Evolutionary conservation across 2,113 vertebrate species (phyloP).

Genomic region (Sakesphorus luctuosus): DNA sequence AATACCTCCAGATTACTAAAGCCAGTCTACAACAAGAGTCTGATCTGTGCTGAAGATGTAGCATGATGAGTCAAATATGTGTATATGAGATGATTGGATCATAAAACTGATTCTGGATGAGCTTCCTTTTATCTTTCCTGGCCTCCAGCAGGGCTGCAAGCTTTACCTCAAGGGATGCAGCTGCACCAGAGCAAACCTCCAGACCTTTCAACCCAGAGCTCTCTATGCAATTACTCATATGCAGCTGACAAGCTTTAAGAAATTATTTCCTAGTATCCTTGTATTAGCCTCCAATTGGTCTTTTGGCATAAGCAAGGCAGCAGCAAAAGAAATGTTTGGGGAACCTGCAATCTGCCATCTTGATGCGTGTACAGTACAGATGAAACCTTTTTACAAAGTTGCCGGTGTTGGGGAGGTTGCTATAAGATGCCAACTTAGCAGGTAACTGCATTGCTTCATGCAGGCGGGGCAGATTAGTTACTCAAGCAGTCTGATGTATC

Average conservation of each 20-base stretch:
- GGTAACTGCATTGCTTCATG: background rate
- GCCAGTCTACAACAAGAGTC: background rate
- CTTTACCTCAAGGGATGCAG: background rate
- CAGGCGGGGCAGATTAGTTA: background rate
- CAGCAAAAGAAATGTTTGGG: background rate
- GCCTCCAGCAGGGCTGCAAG: background rate
- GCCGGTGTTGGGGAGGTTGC: accelerated
- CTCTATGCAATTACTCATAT: background rate
- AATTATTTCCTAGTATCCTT: background rate
- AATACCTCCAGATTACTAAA: background rate
- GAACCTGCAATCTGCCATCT: background rate
- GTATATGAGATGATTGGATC: background rate
- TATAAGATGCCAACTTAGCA: background rate
- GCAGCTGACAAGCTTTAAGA: background rate
- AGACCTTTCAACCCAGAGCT: background rate
- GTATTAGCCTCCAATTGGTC: background rate
- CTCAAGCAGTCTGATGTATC: background rate
- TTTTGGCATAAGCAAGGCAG: background rate
- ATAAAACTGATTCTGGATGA: background rate
- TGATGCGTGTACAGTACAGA: accelerated
- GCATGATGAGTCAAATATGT: background rate
- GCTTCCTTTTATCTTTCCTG: background rate
- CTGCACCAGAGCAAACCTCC: background rate
- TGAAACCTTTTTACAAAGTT: background rate
- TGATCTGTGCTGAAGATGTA: background rate